These are phyloP conservation scores for Antheraea assamensis DNA, from an alignment of 2,888 invertebrate genomes.

Conservation along the genomic window DNA sequence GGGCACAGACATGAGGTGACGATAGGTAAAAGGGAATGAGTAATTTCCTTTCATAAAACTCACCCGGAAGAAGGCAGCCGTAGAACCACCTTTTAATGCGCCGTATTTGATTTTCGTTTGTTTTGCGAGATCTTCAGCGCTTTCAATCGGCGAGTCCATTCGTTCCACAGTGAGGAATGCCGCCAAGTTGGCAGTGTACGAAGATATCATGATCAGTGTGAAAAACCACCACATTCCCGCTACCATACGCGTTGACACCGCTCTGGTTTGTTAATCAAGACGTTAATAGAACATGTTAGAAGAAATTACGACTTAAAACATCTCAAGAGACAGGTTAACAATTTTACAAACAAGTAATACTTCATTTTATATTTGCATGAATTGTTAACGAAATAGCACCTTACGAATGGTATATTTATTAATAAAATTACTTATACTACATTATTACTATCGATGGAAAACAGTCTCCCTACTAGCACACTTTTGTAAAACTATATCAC, in stretches of 20 bases:
- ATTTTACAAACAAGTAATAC: neutral
- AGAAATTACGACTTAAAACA: neutral
- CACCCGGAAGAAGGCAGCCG: slow-evolving; percentile 97
- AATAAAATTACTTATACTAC: neutral
- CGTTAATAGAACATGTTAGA: neutral
- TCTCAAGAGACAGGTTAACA: neutral
- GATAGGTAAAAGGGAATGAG: neutral
- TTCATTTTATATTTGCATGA: neutral
- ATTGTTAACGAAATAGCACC: neutral
- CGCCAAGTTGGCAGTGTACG: slow-evolving; percentile 97
- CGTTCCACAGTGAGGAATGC: slow-evolving; percentile 96
- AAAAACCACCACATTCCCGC: slow-evolving; percentile 98
- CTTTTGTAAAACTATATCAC: neutral
- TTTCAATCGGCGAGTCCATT: slow-evolving; percentile 97
- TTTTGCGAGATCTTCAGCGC: slow-evolving; percentile 96
- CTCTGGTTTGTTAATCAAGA: slow-evolving; percentile 71
- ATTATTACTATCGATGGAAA: neutral
- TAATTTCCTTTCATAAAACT: slow-evolving; percentile 35
- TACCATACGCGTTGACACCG: slow-evolving; percentile 93
- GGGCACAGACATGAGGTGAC: neutral
- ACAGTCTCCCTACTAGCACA: neutral
- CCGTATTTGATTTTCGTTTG: slow-evolving; percentile 99
- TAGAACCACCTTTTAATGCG: slow-evolving; percentile 95
- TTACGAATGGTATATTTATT: neutral
- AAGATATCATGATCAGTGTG: slow-evolving; percentile 97